Evolutionary conservation across 2,113 vertebrate species (phyloP).

Genomic region (Macquaria australasica): DNA sequence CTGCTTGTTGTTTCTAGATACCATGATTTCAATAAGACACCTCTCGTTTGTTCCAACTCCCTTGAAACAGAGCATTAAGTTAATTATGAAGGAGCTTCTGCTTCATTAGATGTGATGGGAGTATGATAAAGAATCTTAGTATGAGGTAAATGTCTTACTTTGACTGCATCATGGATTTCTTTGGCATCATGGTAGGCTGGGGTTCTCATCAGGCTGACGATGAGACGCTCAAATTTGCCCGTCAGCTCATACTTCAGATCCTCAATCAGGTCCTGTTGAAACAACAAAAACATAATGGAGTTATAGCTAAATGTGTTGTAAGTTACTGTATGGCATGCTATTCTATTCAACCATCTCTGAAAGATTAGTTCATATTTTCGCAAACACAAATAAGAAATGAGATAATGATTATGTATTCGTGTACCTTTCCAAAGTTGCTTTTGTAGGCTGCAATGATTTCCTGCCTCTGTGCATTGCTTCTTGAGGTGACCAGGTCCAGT

Average conservation of each 20-base stretch:
- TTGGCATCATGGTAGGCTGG: slow-evolving; percentile 94
- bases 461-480: slow-evolving; percentile 93
- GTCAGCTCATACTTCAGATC: slow-evolving; percentile 98
- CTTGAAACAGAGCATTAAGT: slow-evolving; percentile 69
- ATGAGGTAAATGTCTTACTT: slow-evolving; percentile 80
- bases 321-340: not conserved
- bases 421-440: slow-evolving; percentile 93
- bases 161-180: slow-evolving; percentile 94
- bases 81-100: slow-evolving; percentile 8
- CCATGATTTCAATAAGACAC: slow-evolving; percentile 94
- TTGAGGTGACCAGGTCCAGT: slow-evolving; percentile 91
- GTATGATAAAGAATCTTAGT: not conserved
- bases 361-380: not conserved
- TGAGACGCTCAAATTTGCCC: slow-evolving; percentile 96
- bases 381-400: not conserved
- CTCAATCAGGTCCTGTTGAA: slow-evolving; percentile 91
- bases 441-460: slow-evolving; percentile 92
- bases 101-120: not conserved
- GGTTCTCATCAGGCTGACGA: slow-evolving; percentile 94
- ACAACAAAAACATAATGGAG: not conserved
- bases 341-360: not conserved
- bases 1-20: slow-evolving; percentile 93
- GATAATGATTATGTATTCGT: not conserved
- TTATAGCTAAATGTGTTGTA: not conserved
- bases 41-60: slow-evolving; percentile 93